Conservation (phyloP, 2,888 invertebrate species). For the Plebejus melissa region DNA sequence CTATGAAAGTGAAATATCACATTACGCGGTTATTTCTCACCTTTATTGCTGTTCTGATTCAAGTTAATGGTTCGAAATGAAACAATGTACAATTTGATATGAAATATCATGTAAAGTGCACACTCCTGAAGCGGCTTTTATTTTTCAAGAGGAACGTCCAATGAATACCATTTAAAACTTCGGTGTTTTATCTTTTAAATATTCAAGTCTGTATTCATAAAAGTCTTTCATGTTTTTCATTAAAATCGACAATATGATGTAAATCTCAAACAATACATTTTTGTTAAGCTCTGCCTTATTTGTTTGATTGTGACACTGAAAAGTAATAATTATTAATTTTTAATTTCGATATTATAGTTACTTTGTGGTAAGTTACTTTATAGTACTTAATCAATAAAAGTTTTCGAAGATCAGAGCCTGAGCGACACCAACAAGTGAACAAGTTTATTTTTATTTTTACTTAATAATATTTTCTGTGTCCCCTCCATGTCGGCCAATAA, state of each 20-base stretch:
- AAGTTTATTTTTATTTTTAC: too few species aligned
- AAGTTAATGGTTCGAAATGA: conserved; percentile 34
- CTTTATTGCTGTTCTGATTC: conserved; percentile 34
- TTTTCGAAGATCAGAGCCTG: not conserved
- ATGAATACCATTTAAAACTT: conserved; percentile 9
- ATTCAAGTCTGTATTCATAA: not conserved
- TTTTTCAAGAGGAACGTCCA: conserved; percentile 12
- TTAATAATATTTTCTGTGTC: too few species aligned
- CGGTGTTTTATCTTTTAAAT: not conserved
- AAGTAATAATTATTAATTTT: not conserved
- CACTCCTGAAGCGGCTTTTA: not conserved
- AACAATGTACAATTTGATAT: conserved; percentile 30
- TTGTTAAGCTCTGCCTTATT: not conserved
- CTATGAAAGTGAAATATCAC: conserved; percentile 27
- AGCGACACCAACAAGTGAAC: too few species aligned
- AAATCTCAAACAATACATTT: conserved; percentile 7
- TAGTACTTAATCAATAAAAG: not conserved
- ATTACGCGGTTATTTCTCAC: conserved; percentile 31
- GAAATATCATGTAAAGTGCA: conserved; percentile 30
- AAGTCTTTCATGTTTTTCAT: conserved; percentile 9
- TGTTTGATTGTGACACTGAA: not conserved
- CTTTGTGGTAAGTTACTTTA: not conserved
- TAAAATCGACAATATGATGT: conserved; percentile 13
- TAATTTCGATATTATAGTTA: not conserved
- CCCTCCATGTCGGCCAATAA: too few species aligned